Evolutionary conservation across 1,140 invertebrate species (phyloP).

Genomic region (Philopotamus ludificatus): DNA sequence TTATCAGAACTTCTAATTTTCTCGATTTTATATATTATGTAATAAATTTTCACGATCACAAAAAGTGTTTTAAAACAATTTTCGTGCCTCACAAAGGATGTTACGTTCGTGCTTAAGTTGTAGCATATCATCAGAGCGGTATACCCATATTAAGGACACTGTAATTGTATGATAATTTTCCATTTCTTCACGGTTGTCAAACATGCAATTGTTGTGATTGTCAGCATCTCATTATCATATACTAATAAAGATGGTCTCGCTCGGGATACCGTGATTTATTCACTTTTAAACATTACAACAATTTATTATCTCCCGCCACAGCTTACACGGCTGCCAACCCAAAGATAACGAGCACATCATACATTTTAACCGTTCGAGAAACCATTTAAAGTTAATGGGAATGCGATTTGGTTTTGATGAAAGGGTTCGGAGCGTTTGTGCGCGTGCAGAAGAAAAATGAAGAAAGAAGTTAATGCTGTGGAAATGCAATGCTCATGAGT

Average conservation of each 20-base stretch:
- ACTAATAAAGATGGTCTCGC: not conserved
- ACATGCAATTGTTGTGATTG: not conserved
- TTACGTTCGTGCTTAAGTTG: too few species aligned
- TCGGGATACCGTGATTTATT: not conserved
- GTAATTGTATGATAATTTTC: not conserved
- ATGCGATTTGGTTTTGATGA: not conserved
- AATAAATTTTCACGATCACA: too few species aligned
- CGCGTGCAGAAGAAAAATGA: not conserved
- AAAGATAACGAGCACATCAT: not conserved
- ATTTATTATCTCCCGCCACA: not conserved
- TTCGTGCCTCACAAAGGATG: too few species aligned
- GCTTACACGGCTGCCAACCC: not conserved
- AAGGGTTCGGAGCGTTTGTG: not conserved
- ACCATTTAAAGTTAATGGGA: not conserved
- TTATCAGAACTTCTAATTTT: too few species aligned
- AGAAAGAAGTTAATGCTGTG: constrained; percentile 11
- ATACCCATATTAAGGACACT: not conserved
- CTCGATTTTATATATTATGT: too few species aligned
- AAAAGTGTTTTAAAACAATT: too few species aligned
- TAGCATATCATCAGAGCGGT: too few species aligned
- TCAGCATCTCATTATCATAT: not conserved
- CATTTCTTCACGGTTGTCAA: not conserved
- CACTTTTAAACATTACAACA: not conserved
- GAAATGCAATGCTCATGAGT: constrained; percentile 1
- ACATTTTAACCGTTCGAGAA: not conserved